Conservation (phyloP, 2,888 invertebrate genomes). For the Sphaerophoria rueppellii region DNA sequence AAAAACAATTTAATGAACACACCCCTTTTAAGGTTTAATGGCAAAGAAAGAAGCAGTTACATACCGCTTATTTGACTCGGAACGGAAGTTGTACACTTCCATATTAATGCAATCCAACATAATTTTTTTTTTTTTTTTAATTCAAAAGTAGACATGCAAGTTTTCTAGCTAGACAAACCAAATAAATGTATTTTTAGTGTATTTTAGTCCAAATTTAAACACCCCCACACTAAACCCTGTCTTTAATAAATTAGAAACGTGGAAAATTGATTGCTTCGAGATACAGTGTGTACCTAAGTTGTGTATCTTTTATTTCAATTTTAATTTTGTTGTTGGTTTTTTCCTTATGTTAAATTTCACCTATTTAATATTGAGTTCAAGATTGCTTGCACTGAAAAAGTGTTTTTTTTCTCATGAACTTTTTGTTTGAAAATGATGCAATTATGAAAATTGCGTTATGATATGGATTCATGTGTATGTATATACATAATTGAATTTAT, state of each 20-base stretch:
- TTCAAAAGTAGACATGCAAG: conserved; percentile 26
- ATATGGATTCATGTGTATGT: too few relatives aligned
- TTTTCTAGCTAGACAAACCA: conserved; percentile 8
- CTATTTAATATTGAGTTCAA: not conserved
- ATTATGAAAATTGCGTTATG: not conserved
- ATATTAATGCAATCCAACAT: conserved; percentile 45
- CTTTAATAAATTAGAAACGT: not conserved
- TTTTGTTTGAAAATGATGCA: not conserved
- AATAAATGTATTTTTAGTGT: conserved; percentile 22
- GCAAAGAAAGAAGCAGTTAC: conserved; percentile 38
- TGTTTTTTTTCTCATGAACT: not conserved
- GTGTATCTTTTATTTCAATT: not conserved
- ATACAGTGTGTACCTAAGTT: not conserved
- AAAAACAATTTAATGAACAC: conserved; percentile 51
- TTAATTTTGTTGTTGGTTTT: not conserved
- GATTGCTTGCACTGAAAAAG: not conserved
- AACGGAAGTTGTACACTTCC: conserved; percentile 44
- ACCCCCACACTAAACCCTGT: conserved; percentile 13
- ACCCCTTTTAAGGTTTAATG: conserved; percentile 61
- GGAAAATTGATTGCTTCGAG: conserved; percentile 11
- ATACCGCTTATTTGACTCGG: conserved; percentile 48
- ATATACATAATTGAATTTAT: not conserved
- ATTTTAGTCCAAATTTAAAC: conserved; percentile 8
- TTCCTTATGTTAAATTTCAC: not conserved
- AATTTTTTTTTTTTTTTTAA: conserved; percentile 12